Percentiles rank a stretch among this genome's conserved stretches.
Evolutionary conservation across 2,888 invertebrate genomes (phyloP).

Genomic region (Trissolcus japonicus): DNA sequence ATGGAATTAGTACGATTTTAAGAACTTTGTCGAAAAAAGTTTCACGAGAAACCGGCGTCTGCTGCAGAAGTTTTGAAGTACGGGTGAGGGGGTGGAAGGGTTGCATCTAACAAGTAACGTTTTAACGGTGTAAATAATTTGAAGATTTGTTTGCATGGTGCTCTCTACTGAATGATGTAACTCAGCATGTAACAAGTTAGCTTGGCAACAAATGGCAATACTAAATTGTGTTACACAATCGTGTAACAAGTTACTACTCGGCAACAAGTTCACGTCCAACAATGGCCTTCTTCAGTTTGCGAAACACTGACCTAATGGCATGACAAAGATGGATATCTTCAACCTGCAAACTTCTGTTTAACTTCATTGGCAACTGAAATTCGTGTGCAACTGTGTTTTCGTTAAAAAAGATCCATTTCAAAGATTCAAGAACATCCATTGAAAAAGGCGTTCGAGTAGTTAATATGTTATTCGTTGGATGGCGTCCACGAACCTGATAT

Average conservation of each 20-base stretch:
- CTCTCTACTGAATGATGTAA: constrained; percentile 12
- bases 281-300: not conserved
- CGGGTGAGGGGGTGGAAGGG: not conserved
- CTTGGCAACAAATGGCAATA: constrained; percentile 13
- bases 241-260: constrained; percentile 13
- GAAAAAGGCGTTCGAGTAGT: not conserved
- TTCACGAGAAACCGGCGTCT: not conserved
- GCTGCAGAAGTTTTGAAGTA: constrained; percentile 14
- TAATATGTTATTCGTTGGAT: constrained; percentile 13
- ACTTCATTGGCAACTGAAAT: constrained; percentile 5
- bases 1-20: constrained; percentile 7
- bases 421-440: too few relatives aligned
- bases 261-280: constrained; percentile 14
- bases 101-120: not conserved
- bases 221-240: constrained; percentile 25
- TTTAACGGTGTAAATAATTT: constrained; percentile 13
- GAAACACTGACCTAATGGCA: constrained; percentile 7
- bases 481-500: too few relatives aligned
- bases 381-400: too few relatives aligned
- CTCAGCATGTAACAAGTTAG: constrained; percentile 14
- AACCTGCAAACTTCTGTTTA: constrained; percentile 29
- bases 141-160: constrained; percentile 21
- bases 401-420: too few relatives aligned
- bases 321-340: constrained; percentile 44
- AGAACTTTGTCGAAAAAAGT: constrained; percentile 6